Percentiles rank a stretch among this genome's conserved stretches.
Evolutionary conservation across 2,888 invertebrate genomes (phyloP).

Genomic region (Morpho deidamia): DNA sequence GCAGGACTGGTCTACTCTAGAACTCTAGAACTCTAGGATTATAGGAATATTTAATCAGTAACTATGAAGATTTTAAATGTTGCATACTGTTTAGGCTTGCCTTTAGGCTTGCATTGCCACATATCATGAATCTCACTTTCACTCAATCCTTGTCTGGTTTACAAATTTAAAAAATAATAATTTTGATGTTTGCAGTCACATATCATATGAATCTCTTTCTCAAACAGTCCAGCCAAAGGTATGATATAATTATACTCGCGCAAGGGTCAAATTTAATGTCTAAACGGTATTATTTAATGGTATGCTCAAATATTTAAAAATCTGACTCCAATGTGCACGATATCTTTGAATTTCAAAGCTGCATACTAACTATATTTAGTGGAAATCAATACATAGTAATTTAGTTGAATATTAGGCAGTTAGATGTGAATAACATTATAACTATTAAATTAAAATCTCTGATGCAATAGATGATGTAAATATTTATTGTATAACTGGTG

Average conservation of each 20-base stretch:
- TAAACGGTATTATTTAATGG: neutral
- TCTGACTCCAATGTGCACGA: neutral
- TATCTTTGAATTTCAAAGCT: neutral
- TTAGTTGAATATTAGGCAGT: slow-evolving; percentile 9
- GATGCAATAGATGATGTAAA: slow-evolving; percentile 19
- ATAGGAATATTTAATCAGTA: slow-evolving; percentile 12
- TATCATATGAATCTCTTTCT: slow-evolving; percentile 38
- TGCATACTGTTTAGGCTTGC: slow-evolving; percentile 32
- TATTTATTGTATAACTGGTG: slow-evolving; percentile 16
- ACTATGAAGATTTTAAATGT: slow-evolving; percentile 7
- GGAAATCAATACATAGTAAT: slow-evolving; percentile 8
- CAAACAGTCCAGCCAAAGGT: slow-evolving; percentile 13
- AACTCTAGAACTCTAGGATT: neutral
- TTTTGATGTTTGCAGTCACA: slow-evolving; percentile 32
- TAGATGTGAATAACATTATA: slow-evolving; percentile 17
- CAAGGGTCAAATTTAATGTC: slow-evolving; percentile 13
- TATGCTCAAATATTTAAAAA: slow-evolving; percentile 5
- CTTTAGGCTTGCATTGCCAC: slow-evolving; percentile 57
- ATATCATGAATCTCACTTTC: slow-evolving; percentile 70
- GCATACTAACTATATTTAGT: slow-evolving; percentile 1
- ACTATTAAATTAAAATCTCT: neutral
- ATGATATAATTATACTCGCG: slow-evolving; percentile 13
- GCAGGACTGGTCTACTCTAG: slow-evolving; percentile 10
- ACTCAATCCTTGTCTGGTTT: slow-evolving; percentile 25
- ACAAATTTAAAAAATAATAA: neutral